Percentiles rank a stretch among this genome's conserved stretches.
Conservation (phyloP, 2,113 vertebrate species). For the Chauna torquata region DNA sequence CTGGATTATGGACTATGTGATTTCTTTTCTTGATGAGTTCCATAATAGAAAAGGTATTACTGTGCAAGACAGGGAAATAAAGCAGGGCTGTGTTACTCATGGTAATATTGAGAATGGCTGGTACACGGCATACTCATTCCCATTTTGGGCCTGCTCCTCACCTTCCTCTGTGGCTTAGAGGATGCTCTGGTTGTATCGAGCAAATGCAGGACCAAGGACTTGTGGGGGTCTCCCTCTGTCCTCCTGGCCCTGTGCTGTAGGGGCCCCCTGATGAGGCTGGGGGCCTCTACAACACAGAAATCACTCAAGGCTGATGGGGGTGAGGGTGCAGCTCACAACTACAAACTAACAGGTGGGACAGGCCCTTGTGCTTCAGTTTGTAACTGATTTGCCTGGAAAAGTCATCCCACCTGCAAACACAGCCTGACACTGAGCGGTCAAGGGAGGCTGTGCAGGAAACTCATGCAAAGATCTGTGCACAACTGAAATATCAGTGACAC, state of each 20-base stretch:
- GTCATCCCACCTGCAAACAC: not conserved
- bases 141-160: not conserved
- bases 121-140: not conserved
- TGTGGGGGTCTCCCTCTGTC: not conserved
- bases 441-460: not conserved
- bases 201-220: not conserved
- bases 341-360: not conserved
- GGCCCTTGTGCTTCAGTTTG: not conserved
- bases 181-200: not conserved
- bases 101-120: not conserved
- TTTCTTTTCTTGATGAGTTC: constrained; percentile 3
- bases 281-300: not conserved
- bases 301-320: not conserved
- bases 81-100: not conserved
- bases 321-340: not conserved
- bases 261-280: not conserved
- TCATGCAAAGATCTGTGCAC: rapidly evolving
- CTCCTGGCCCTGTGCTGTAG: not conserved
- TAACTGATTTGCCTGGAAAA: not conserved
- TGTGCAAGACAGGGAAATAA: not conserved
- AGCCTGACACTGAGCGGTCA: not conserved
- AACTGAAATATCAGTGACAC: rapidly evolving
- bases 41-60: not conserved
- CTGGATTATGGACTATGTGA: constrained; percentile 15
- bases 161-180: not conserved